These are phyloP conservation scores for Synanceia verrucosa DNA, from an alignment of 2,797 vertebrate genomes.

Conservation along the genomic window DNA sequence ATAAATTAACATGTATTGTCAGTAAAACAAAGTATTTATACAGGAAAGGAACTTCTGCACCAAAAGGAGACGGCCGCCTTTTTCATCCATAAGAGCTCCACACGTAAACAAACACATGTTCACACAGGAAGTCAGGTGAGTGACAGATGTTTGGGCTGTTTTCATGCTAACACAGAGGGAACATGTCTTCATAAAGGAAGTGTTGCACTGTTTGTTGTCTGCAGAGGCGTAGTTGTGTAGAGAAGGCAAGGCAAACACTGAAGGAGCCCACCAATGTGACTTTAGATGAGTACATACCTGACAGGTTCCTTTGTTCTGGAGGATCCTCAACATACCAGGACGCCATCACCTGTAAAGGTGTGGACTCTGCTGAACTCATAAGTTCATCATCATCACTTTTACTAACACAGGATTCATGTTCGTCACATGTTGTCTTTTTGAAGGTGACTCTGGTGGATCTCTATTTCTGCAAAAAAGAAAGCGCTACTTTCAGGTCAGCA, in stretches of 20 bases:
- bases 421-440: background rate
- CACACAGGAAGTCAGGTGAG: slow-evolving; percentile 81
- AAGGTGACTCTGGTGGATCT: slow-evolving; percentile 84
- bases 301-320: slow-evolving; percentile 78
- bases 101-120: slow-evolving; percentile 76
- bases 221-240: slow-evolving; percentile 76
- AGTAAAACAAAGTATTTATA: background rate
- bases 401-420: fast-evolving
- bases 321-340: slow-evolving; percentile 56
- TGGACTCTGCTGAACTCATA: background rate
- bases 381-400: too few species aligned
- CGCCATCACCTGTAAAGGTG: slow-evolving; percentile 77
- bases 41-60: slow-evolving; percentile 80
- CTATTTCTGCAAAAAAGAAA: slow-evolving; percentile 77
- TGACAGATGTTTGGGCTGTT: background rate
- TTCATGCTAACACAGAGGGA: background rate
- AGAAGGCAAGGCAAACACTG: slow-evolving; percentile 59
- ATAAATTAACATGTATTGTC: background rate
- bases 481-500: slow-evolving; percentile 81
- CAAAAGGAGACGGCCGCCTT: slow-evolving; percentile 65
- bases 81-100: slow-evolving; percentile 72
- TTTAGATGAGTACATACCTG: slow-evolving; percentile 75
- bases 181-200: background rate
- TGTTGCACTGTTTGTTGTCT: slow-evolving; percentile 13
- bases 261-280: slow-evolving; percentile 53